A percentile compares a stretch with the other conserved stretches of the same genome.
Conservation (phyloP, 2,113 vertebrate species). For the Thryonomys swinderianus region DNA sequence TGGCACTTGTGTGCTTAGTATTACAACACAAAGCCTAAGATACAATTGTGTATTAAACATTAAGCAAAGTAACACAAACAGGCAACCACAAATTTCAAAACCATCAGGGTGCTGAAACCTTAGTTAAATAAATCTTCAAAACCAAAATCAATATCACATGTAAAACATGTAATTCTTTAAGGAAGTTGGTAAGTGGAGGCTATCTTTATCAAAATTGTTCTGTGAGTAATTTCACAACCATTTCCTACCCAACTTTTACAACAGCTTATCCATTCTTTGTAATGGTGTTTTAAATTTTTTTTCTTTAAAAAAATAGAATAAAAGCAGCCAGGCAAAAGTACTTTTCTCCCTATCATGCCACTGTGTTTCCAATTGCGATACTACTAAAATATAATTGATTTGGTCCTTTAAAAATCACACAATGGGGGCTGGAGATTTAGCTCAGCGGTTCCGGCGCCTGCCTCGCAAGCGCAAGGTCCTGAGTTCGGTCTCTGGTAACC, state of each 20-base stretch:
- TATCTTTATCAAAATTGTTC: not conserved
- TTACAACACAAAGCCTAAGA: not conserved
- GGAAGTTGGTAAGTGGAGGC: not conserved
- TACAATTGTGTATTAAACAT: not conserved
- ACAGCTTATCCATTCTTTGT: not conserved
- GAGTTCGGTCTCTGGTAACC: too few relatives aligned
- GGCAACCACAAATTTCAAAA: not conserved
- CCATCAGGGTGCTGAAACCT: not conserved
- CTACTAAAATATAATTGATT: not conserved
- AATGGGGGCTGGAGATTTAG: too few relatives aligned
- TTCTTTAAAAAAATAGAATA: not conserved
- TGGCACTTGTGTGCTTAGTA: not conserved
- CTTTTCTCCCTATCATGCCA: not conserved
- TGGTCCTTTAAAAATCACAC: slow-evolving; percentile 17
- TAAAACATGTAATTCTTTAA: not conserved
- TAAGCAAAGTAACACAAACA: not conserved
- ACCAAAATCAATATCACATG: not conserved
- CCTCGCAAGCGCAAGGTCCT: too few relatives aligned
- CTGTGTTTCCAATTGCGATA: not conserved
- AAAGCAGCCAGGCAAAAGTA: not conserved
- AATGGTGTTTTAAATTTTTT: not conserved
- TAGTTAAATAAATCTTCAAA: not conserved
- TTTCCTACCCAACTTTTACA: not conserved
- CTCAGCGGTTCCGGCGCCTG: too few relatives aligned
- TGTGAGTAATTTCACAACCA: not conserved